phyloP scores from a whole-genome alignment of 1,140 invertebrate genomes.

The Meloidogyne exigua region DNA sequence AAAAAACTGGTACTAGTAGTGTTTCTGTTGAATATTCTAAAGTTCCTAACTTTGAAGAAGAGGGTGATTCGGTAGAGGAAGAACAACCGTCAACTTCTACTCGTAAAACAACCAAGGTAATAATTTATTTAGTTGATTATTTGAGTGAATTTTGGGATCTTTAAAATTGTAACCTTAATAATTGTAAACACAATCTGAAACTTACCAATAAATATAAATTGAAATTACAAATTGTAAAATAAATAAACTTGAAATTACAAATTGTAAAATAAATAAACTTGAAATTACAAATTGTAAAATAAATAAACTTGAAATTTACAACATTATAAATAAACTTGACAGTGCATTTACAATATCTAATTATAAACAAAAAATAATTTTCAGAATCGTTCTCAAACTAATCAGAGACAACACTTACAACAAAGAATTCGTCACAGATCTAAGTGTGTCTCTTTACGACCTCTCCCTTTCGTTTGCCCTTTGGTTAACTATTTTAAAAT shows the following conservation, averaged over 20 bases:
- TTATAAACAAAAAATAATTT: background rate
- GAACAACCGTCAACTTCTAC: slow-evolving; percentile 5
- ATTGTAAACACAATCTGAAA: background rate
- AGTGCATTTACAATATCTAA: background rate
- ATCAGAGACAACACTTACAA: background rate
- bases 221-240: slow-evolving; percentile 7
- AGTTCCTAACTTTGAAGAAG: slow-evolving; percentile 18
- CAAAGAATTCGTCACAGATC: background rate
- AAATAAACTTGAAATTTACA: background rate
- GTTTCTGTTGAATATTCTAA: background rate
- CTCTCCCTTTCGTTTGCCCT: background rate
- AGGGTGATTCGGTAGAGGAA: background rate
- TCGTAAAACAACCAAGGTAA: background rate
- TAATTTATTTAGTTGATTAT: background rate
- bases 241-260: background rate
- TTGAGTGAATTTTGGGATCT: background rate
- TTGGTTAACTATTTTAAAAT: background rate
- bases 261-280: background rate
- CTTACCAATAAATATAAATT: no score
- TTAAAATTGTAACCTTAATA: background rate
- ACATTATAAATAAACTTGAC: no score
- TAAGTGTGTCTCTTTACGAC: background rate
- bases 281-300: background rate
- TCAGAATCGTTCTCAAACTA: background rate
- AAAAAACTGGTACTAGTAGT: background rate